Evolutionary conservation across 2,113 vertebrate genomes (phyloP).

Genomic region (Anhinga rufa): DNA sequence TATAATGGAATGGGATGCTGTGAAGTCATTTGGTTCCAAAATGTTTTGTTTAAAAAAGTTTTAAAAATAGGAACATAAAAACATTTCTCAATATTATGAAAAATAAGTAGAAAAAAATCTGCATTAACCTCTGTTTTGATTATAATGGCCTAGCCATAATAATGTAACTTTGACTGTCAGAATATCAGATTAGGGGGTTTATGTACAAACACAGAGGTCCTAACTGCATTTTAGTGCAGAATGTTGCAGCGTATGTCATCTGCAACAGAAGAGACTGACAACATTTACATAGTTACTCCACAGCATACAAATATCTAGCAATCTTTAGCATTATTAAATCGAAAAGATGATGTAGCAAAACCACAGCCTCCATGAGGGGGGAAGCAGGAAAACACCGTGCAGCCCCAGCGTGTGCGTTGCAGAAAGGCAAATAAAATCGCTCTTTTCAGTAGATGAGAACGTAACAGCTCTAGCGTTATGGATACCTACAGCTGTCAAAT

Average conservation of each 20-base stretch:
- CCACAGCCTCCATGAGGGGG: not conserved
- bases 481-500: not conserved
- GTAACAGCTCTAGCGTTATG: not conserved
- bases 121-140: not conserved
- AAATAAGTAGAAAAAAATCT: not conserved
- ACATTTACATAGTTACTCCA: not conserved
- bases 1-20: not conserved
- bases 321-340: not conserved
- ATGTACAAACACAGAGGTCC: not conserved
- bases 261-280: not conserved
- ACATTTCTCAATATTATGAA: not conserved
- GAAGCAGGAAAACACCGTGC: not conserved
- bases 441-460: not conserved
- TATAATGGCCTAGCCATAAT: not conserved
- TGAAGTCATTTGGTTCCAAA: not conserved
- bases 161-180: not conserved
- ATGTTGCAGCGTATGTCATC: not conserved
- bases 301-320: not conserved
- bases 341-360: not conserved
- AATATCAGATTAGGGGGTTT: not conserved
- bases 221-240: not conserved
- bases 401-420: fast-evolving
- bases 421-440: not conserved
- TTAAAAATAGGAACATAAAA: not conserved
- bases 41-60: not conserved